Conservation (phyloP, 2,797 vertebrate genomes). For the Pagetopsis macropterus region DNA sequence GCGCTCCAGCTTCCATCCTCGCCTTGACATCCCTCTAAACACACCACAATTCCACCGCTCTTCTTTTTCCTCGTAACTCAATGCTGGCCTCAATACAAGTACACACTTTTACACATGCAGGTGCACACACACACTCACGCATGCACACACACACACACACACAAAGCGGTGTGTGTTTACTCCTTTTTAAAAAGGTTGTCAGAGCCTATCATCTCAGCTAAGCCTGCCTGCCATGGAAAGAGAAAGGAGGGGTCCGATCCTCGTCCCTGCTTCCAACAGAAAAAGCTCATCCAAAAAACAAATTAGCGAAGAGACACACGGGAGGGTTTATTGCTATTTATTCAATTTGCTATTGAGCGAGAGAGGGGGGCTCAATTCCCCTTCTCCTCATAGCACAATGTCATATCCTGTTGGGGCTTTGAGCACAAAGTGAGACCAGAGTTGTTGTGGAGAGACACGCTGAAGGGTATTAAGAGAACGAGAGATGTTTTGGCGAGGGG, state of each 20-base stretch:
- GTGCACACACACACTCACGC: constrained; percentile 12
- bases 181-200: constrained; percentile 59
- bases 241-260: constrained; percentile 39
- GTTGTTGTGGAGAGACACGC: constrained; percentile 58
- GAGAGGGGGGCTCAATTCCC: constrained; percentile 29
- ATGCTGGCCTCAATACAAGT: constrained; percentile 27
- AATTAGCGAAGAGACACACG: constrained; percentile 59
- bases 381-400: constrained; percentile 44
- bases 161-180: constrained; percentile 34
- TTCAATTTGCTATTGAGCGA: constrained; percentile 56
- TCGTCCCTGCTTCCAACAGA: constrained; percentile 34
- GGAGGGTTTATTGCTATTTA: constrained; percentile 65
- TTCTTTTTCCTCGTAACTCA: constrained; percentile 52
- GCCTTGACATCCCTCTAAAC: constrained; percentile 68
- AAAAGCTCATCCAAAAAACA: constrained; percentile 55
- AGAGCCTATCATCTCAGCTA: constrained; percentile 57
- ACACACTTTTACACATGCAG: constrained; percentile 52
- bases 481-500: constrained; percentile 57
- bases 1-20: constrained; percentile 64
- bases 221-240: constrained; percentile 47
- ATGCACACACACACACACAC: constrained; percentile 11
- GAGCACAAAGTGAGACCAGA: constrained; percentile 63
- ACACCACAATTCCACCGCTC: constrained; percentile 42
- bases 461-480: constrained; percentile 36
- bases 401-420: constrained; percentile 58